Evolutionary conservation across 92 coral and sea anemone species (phyloP).

Genomic region (Pocillopora meandrina): DNA sequence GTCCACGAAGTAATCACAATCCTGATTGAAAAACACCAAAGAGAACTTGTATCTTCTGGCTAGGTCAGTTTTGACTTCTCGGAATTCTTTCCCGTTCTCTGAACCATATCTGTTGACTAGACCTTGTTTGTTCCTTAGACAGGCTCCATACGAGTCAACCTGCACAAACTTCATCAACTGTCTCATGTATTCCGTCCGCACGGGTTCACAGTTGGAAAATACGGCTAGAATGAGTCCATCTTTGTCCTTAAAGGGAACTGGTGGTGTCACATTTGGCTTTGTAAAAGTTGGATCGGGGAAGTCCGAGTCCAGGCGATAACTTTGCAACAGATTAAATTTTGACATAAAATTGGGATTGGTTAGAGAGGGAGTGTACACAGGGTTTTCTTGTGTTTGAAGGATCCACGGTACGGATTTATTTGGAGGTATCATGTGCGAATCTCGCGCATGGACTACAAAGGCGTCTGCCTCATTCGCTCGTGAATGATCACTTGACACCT

Average conservation of each 20-base stretch:
- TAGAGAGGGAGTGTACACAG: conserved; percentile 58
- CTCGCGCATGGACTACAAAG: conserved; percentile 55
- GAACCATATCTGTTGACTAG: conserved; percentile 22
- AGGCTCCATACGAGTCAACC: conserved; percentile 73
- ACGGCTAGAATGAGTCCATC: conserved; percentile 54
- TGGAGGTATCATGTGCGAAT: conserved; percentile 54
- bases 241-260: conserved; percentile 60
- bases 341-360: conserved; percentile 26
- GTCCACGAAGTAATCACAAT: conserved; percentile 79
- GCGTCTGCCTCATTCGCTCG: conserved; percentile 33
- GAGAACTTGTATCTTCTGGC: conserved; percentile 65
- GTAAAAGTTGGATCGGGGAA: conserved; percentile 37
- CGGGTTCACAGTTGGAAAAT: conserved; percentile 74
- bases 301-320: conserved; percentile 65
- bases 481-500: conserved; percentile 32
- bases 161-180: conserved; percentile 63
- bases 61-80: conserved; percentile 36
- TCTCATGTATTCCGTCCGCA: conserved; percentile 65
- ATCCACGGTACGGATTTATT: conserved; percentile 39
- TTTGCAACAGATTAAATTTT: conserved; percentile 41
- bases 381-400: conserved; percentile 51
- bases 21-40: conserved; percentile 72
- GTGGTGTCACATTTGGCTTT: conserved; percentile 50
- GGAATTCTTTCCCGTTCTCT: conserved; percentile 10
- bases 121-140: conserved; percentile 55